A percentile compares a stretch with the other conserved stretches of the same genome.
Evolutionary conservation across 2,888 invertebrate species (phyloP).

Genomic region (Cyaniris semiargus): DNA sequence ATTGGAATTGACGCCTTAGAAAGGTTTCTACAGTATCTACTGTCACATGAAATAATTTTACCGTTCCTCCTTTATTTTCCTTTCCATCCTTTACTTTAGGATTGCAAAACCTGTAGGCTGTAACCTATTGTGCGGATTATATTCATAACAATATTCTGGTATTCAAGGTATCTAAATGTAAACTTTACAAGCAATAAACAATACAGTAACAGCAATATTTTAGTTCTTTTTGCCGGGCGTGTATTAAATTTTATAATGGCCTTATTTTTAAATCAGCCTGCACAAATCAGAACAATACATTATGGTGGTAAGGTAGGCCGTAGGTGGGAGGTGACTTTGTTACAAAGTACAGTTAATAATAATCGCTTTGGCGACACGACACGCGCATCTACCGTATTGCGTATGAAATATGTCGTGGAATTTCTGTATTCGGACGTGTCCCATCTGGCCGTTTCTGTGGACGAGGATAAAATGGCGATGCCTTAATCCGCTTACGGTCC

Average conservation of each 20-base stretch:
- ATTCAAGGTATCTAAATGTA: too few species aligned
- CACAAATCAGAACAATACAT: too few species aligned
- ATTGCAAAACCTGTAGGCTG: too few species aligned
- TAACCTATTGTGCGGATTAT: too few species aligned
- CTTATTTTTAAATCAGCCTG: too few species aligned
- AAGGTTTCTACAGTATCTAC: background rate
- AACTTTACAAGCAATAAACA: too few species aligned
- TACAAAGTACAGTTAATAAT: background rate
- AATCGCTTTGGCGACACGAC: background rate
- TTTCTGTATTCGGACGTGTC: constrained; percentile 18
- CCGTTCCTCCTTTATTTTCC: background rate
- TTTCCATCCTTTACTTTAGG: too few species aligned
- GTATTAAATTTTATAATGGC: too few species aligned
- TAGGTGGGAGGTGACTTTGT: background rate
- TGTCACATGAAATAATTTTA: background rate
- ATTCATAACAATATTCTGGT: too few species aligned
- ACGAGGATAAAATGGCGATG: constrained; percentile 25
- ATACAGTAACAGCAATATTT: too few species aligned
- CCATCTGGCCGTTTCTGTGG: constrained; percentile 12
- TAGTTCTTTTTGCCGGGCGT: too few species aligned
- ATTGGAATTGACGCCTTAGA: background rate
- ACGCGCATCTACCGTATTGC: background rate
- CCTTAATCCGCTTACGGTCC: constrained; percentile 27
- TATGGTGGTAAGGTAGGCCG: background rate
- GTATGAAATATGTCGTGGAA: constrained; percentile 19